A percentile compares a stretch with the other conserved stretches of the same genome.
phyloP scores from a whole-genome alignment of 2,113 vertebrate genomes.

The Leptocoma aspasia region DNA sequence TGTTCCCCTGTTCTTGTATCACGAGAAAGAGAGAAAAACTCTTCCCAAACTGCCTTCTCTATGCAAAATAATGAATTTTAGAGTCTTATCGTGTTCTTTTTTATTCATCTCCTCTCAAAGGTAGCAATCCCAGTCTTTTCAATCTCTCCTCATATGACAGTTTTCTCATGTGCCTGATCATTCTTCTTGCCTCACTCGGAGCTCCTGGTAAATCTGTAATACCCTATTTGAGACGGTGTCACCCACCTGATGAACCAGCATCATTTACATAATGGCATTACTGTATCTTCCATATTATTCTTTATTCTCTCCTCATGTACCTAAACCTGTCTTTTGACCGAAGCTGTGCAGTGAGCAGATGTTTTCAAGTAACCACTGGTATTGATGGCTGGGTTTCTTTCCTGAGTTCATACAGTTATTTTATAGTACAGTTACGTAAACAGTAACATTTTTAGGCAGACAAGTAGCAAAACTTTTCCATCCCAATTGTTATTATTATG shows the following conservation, averaged over 20 bases:
- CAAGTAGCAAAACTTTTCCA: background rate
- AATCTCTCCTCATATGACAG: background rate
- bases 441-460: background rate
- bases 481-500: background rate
- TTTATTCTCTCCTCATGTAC: background rate
- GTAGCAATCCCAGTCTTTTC: conserved; percentile 13
- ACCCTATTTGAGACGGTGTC: background rate
- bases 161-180: background rate
- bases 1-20: background rate
- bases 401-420: background rate
- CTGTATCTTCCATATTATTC: background rate
- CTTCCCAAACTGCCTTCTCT: background rate
- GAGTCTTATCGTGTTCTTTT: background rate
- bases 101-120: conserved; percentile 1
- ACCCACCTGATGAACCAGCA: background rate
- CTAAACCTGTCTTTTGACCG: background rate
- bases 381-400: background rate
- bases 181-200: conserved; percentile 25
- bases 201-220: conserved; percentile 22
- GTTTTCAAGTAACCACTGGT: background rate
- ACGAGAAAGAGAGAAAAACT: background rate
- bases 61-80: conserved; percentile 39
- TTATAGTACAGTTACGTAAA: background rate
- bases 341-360: background rate
- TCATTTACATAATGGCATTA: conserved; percentile 22